A percentile compares a stretch with the other conserved stretches of the same genome.
Evolutionary conservation across 2,113 vertebrate genomes (phyloP).

Genomic region (Mellivora capensis): DNA sequence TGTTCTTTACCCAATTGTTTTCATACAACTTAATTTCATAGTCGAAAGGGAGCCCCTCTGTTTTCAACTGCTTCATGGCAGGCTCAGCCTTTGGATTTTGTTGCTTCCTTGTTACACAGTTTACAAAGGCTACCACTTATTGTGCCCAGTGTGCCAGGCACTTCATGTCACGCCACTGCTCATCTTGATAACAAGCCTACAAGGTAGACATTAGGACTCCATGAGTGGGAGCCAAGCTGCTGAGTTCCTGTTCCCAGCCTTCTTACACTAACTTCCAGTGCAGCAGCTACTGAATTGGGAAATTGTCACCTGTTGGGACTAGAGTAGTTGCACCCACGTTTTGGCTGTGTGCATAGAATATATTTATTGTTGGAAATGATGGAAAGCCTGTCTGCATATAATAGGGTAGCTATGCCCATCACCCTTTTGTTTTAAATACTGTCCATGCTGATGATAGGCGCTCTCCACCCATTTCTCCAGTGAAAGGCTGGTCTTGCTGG

Average conservation of each 20-base stretch:
- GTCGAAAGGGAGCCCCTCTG: neutral
- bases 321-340: neutral
- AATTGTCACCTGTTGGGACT: neutral
- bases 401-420: neutral
- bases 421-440: slow-evolving; percentile 52
- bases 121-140: neutral
- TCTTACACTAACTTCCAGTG: neutral
- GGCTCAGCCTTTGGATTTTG: slow-evolving; percentile 14
- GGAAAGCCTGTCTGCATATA: slow-evolving; percentile 30
- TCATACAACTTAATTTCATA: neutral
- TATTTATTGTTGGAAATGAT: slow-evolving; percentile 32
- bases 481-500: slow-evolving; percentile 11
- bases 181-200: neutral
- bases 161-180: neutral
- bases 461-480: neutral
- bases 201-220: neutral
- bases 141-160: neutral
- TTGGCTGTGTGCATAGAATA: neutral
- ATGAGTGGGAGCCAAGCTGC: neutral
- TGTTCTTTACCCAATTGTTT: neutral
- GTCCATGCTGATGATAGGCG: neutral
- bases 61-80: neutral
- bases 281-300: neutral
- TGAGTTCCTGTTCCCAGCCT: neutral
- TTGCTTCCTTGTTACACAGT: neutral